phyloP scores from a whole-genome alignment of 1,140 invertebrate genomes.

The Odontomachus brunneus region DNA sequence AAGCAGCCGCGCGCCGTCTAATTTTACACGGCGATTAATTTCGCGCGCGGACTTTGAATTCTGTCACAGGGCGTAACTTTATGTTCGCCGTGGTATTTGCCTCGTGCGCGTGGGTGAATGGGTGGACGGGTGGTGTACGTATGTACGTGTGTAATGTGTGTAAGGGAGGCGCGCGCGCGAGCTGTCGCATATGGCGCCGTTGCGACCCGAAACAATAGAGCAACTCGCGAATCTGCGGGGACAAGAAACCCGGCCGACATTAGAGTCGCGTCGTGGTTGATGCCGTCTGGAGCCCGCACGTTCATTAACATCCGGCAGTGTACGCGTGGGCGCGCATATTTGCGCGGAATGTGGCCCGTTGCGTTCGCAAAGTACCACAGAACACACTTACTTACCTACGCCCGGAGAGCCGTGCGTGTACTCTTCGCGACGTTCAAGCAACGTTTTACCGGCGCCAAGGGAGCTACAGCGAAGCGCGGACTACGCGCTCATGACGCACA shows the following conservation, averaged over 20 bases:
- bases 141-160: constrained; percentile 13
- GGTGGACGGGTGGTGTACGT: not conserved
- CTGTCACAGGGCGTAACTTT: constrained; percentile 16
- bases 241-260: constrained; percentile 71
- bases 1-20: constrained; percentile 25
- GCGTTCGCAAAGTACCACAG: constrained; percentile 44
- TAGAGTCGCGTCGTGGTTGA: constrained; percentile 62
- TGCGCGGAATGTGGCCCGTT: constrained; percentile 7
- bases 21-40: constrained; percentile 34
- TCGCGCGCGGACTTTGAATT: constrained; percentile 5
- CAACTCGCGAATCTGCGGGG: constrained; percentile 30
- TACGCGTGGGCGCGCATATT: constrained; percentile 16
- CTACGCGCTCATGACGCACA: not conserved
- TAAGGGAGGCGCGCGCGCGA: constrained; percentile 5
- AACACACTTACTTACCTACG: constrained; percentile 56
- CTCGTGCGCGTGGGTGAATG: not conserved
- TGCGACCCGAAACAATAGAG: constrained; percentile 67
- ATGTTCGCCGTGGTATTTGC: constrained; percentile 21
- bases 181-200: constrained; percentile 58
- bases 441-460: constrained; percentile 1
- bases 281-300: constrained; percentile 57
- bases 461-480: not conserved
- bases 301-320: constrained; percentile 59
- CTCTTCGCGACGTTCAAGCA: constrained; percentile 21
- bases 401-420: not conserved